Conservation (phyloP, 2,888 invertebrate species). For the Polietes domitor region DNA sequence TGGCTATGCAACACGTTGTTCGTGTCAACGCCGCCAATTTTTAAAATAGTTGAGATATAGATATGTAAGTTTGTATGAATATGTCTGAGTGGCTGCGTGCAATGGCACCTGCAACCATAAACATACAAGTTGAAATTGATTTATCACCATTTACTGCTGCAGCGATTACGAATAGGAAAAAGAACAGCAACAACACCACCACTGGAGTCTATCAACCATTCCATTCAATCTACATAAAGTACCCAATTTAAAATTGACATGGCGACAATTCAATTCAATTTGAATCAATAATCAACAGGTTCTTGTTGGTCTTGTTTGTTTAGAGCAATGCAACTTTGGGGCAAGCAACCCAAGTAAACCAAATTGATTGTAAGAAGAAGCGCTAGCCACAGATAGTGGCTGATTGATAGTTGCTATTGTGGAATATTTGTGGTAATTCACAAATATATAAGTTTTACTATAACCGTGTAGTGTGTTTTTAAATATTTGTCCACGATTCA, state of each 20-base stretch:
- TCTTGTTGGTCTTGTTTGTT: conserved; percentile 31
- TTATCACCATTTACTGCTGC: conserved; percentile 20
- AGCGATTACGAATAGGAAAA: background rate
- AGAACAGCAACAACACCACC: background rate
- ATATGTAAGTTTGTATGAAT: background rate
- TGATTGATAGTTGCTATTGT: too few relatives aligned
- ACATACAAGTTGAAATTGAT: conserved; percentile 43
- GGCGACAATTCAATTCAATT: conserved; percentile 69
- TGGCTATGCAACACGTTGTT: background rate
- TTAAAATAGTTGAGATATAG: background rate
- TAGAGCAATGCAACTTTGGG: background rate
- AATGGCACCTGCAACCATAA: conserved; percentile 52
- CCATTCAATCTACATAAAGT: conserved; percentile 48
- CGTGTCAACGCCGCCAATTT: background rate
- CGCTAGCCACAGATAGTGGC: too few relatives aligned
- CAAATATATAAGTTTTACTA: too few relatives aligned
- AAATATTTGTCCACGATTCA: too few relatives aligned
- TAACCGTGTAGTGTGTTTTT: too few relatives aligned
- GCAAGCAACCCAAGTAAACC: too few relatives aligned
- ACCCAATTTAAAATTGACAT: conserved; percentile 56
- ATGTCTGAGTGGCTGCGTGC: conserved; percentile 25
- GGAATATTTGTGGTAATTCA: too few relatives aligned
- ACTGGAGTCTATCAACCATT: conserved; percentile 12
- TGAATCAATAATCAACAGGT: conserved; percentile 69
- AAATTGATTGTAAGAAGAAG: too few relatives aligned